Evolutionary conservation across 2,888 invertebrate species (phyloP), one percentile per base, ranked within the genome.

Genomic region (Leucoma salicis): DNA sequence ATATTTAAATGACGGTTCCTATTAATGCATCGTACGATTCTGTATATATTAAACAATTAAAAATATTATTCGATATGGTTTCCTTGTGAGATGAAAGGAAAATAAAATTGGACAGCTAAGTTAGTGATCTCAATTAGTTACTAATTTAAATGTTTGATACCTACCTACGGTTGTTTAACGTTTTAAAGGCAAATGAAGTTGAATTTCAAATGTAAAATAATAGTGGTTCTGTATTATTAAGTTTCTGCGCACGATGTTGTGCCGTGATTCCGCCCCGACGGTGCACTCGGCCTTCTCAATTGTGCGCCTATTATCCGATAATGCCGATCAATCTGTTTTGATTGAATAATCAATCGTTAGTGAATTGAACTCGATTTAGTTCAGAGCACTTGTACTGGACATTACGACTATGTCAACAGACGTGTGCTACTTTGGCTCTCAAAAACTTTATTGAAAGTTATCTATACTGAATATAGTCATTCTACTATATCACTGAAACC

Each of bases 281-380:
- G 52, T 70, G 70, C 70, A 70, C 56, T 55, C 57, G 52, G 49
- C 40, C 47, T 44, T 27, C 40, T 55, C 69, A 70, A 73, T 74
- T 78, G 78, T 66, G 49, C 70, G 69, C 66, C 77, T 72, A 78
- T 86, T 85, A 85, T 79, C 81, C 74, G 85, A 85, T 88, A 87
- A 87, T 78, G 73, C 82, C 78, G 84, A 89, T 88, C 86, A 87
- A 88, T 87, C 86, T 79, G 79, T 69, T 71, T 75, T 84, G 85
- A 89, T 87, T 87, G 88, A 82, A 85, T 82, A 84, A 84, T 83
- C 88, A 82, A 87, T 88, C 84, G 87, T 88, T 81, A 84, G 73
- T 71, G 86, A 88, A 89, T 89, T 88, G 89, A 81, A 75, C 72
- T 77, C 79, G 78, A 85, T 83, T 82, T 69, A 73, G 70, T 67